Evolutionary conservation across 2,888 invertebrate species (phyloP), one percentile per base, ranked within the genome.

Genomic region (Syritta pipiens): DNA sequence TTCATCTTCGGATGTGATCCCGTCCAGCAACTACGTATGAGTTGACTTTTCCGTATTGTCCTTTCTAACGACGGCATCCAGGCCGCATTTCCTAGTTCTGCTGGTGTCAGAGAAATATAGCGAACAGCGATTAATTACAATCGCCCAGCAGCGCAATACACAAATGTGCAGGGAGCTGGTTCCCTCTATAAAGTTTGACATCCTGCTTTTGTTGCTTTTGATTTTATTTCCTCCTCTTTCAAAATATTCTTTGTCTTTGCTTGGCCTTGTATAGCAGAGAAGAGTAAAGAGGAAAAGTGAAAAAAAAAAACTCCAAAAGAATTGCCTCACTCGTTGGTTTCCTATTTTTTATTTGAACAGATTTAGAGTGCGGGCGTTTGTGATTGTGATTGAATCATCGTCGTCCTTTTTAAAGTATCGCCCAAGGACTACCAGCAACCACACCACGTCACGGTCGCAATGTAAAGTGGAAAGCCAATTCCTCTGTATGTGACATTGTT

Each of bases 51-150:
- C 67, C 51, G 67, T 74, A 74, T 51, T 74, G 65, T 74, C 59
- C 65, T 65, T 19, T 59, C 57, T 67, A 74, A 65, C 74, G 65
- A 65, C 59, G 74, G 67, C 57, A 74, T 74, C 59, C 74, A 65
- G 74, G 74, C 65, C 53, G 48, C 51, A 67, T 74, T 74, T 74
- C 65, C 65, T 59, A 53, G 57, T 72, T 48, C 59, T 74, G 74
- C 22, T 59, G 65, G 65, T 74, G 74, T 65, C 65, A 74, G 59
- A 65, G 74, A 74, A 59, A 59, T 74, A 65, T 65, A 74, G 74
- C 51, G 65, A 74, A 59, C 49, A 65, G 59, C 74, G 59, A 74
- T 74, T 74, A 74, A 74, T 74, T 74, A 59, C 74, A 74, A 74
- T 67, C 51, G 59, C 67, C 65, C 72, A n/a, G 37, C 59, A 49